Evolutionary conservation across 2,797 vertebrate genomes (phyloP), one percentile per base, ranked within the genome.

Genomic region (Peromyscus eremicus): DNA sequence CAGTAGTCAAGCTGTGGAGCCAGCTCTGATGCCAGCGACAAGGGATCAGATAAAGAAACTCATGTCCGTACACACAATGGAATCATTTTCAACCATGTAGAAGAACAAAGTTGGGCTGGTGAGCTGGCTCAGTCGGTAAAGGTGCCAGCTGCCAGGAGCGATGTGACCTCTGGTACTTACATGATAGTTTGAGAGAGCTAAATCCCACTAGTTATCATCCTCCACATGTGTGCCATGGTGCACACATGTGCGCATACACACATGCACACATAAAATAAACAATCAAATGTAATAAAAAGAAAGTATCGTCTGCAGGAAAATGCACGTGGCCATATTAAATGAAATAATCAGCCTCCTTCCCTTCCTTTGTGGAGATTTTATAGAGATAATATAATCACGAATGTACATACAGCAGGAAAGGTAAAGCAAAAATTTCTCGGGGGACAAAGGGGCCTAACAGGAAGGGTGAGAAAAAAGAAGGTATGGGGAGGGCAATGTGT

Each of bases 221-320:
- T 37, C 34, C 2, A 49, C 6, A 29, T n/a, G 13, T 86, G 46
- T 68, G 34, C 46, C 66, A 37, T 9, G 32, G 83, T 21, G 2
- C 1, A 16, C 52, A 21, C 3, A 4, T 17, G 4, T 29, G 2
- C 8, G 0, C 14, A 11, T 40, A 49, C 57, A 46, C 27, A 34
- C 37, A 40, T 21, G 25, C n/a, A 66, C 57, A 85, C 29, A 34
- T 32, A 83, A 66, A 84, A 34, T 32, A 83, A 66, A 84, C 19
- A 86, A 11, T 37, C 40, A 87, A 57, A 40, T 55, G 23, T 71
- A 71, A 57, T 49, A n/a, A 71, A 71, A 71, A 55, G 32, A 34
- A 55, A 43, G 17, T 89, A 29, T 46, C 10, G 13, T 84, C 62
- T 76, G 27, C 40, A 16, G 37, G 29, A 62, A 60, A 76, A 46